Conservation (phyloP, 2,113 vertebrate species). For the Pomatostomus ruficeps region DNA sequence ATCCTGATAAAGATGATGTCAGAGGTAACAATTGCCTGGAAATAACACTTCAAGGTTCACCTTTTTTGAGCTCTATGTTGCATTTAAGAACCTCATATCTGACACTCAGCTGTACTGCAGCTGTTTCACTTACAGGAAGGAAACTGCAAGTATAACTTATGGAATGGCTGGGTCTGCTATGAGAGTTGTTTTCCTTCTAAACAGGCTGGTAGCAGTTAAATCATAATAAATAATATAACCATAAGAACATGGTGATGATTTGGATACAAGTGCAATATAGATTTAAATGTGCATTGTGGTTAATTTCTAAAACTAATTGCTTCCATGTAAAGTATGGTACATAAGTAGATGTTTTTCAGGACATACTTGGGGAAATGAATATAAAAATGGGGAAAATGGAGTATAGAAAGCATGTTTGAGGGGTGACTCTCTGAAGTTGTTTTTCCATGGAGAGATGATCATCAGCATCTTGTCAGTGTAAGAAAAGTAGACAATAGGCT, state of each 20-base stretch:
- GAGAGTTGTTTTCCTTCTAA: constrained; percentile 27
- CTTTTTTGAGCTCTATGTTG: neutral
- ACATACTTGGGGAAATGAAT: neutral
- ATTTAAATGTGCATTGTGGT: neutral
- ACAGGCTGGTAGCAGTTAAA: constrained; percentile 20
- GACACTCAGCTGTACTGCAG: neutral
- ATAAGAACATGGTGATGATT: constrained; percentile 11
- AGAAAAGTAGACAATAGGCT: constrained; percentile 56
- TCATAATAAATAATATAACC: neutral
- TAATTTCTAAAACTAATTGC: constrained; percentile 34
- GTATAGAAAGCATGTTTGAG: constrained; percentile 25
- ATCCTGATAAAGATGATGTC: neutral
- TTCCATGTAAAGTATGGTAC: constrained; percentile 28
- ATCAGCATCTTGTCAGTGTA: constrained; percentile 33
- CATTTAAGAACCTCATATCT: neutral
- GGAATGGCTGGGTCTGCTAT: neutral
- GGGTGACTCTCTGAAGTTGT: constrained; percentile 31
- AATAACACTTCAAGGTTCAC: neutral
- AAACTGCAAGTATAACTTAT: neutral
- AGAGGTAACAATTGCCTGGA: neutral
- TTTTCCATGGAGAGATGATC: constrained; percentile 30
- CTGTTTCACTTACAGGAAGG: neutral
- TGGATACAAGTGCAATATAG: constrained; percentile 24
- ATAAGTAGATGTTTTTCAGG: constrained; percentile 13
- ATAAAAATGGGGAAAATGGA: neutral